phyloP scores from a whole-genome alignment of 2,888 invertebrate genomes.

The Parnassius orleans region DNA sequence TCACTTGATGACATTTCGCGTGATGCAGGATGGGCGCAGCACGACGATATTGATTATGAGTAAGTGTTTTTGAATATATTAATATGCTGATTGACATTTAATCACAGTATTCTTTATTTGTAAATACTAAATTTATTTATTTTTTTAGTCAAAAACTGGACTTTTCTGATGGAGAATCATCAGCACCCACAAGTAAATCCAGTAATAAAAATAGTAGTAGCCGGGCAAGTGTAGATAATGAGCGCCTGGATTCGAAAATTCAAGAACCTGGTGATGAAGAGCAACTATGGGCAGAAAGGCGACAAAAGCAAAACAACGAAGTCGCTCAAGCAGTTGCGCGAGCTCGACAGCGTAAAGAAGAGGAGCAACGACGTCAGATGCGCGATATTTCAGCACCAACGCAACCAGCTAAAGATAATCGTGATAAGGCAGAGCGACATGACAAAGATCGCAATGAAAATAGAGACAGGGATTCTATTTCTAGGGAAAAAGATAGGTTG shows the following conservation, averaged over 20 bases:
- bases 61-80: slow-evolving; percentile 48
- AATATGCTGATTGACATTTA: not conserved
- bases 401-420: slow-evolving; percentile 47
- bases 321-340: slow-evolving; percentile 90
- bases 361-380: slow-evolving; percentile 89
- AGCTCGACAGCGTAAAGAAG: slow-evolving; percentile 92
- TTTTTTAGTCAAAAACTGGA: slow-evolving; percentile 90
- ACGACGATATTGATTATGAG: slow-evolving; percentile 97
- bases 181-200: slow-evolving; percentile 55
- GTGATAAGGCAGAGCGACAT: slow-evolving; percentile 45
- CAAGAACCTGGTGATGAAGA: slow-evolving; percentile 69
- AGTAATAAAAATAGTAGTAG: slow-evolving; percentile 53
- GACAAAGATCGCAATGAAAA: slow-evolving; percentile 43
- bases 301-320: slow-evolving; percentile 85
- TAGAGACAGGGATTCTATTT: slow-evolving; percentile 52
- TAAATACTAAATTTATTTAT: slow-evolving; percentile 26
- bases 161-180: slow-evolving; percentile 94
- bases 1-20: slow-evolving; percentile 95
- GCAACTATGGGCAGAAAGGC: slow-evolving; percentile 85
- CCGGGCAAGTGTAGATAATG: slow-evolving; percentile 58
- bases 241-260: slow-evolving; percentile 61
- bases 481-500: slow-evolving; percentile 44
- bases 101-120: slow-evolving; percentile 1
- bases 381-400: slow-evolving; percentile 56
- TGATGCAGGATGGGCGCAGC: slow-evolving; percentile 95